Percentiles rank a stretch among this genome's conserved stretches.
Evolutionary conservation across 2,797 vertebrate species (phyloP).

Genomic region (Macroramphosus scolopax): DNA sequence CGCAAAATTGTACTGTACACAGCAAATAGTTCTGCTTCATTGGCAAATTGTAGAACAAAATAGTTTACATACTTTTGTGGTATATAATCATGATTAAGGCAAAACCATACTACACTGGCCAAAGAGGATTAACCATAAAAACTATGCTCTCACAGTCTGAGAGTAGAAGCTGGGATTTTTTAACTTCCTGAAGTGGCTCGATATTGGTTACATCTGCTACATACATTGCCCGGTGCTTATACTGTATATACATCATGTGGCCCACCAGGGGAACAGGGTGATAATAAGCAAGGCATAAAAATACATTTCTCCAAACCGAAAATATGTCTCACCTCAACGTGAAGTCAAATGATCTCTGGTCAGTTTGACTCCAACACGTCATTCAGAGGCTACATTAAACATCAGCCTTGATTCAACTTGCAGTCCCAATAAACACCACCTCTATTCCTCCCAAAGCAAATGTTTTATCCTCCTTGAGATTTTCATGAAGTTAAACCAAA

Average conservation of each 20-base stretch:
- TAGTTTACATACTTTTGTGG: slow-evolving; percentile 64
- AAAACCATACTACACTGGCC: slow-evolving; percentile 71
- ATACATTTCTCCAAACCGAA: slow-evolving; percentile 27
- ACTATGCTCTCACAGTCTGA: slow-evolving; percentile 47
- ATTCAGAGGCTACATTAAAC: slow-evolving; percentile 41
- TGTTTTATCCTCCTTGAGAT: background rate
- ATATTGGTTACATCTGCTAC: slow-evolving; percentile 71
- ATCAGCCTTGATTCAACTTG: slow-evolving; percentile 30
- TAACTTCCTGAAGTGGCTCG: slow-evolving; percentile 63
- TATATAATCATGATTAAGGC: slow-evolving; percentile 72
- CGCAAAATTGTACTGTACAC: slow-evolving; percentile 53
- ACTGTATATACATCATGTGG: too few species aligned
- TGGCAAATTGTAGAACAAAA: slow-evolving; percentile 72
- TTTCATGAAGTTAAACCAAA: background rate
- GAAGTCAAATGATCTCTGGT: slow-evolving; percentile 4
- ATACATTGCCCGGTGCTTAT: slow-evolving; percentile 55
- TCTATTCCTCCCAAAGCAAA: too few species aligned
- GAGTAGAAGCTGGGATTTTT: slow-evolving; percentile 58
- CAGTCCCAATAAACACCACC: background rate
- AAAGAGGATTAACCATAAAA: slow-evolving; percentile 59
- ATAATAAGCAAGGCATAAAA: slow-evolving; percentile 55
- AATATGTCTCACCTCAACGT: slow-evolving; percentile 9
- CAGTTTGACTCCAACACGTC: slow-evolving; percentile 14
- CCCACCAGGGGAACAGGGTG: slow-evolving; percentile 63
- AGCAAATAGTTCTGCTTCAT: slow-evolving; percentile 62